phyloP scores from a whole-genome alignment of 1,140 invertebrate species.

The Drosophila mayri region DNA sequence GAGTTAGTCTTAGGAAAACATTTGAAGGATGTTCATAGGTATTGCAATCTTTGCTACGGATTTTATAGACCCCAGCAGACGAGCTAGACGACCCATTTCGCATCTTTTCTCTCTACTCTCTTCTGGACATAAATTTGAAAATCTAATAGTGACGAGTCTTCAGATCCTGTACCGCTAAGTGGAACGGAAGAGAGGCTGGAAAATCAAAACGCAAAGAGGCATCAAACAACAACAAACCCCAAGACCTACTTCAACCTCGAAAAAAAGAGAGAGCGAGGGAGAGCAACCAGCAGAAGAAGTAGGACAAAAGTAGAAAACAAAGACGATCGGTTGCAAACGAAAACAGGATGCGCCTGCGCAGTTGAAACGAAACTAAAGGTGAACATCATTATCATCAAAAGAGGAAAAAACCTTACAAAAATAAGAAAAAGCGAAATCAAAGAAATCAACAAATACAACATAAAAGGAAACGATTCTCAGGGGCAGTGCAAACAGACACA shows the following conservation, averaged over 20 bases:
- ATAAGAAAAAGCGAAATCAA: conserved; percentile 75
- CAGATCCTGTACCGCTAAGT: conserved; percentile 50
- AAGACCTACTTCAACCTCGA: conserved; percentile 55
- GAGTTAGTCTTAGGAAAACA: not conserved
- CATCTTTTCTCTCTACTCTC: conserved; percentile 6
- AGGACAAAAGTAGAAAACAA: conserved; percentile 63
- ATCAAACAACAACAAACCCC: conserved; percentile 23
- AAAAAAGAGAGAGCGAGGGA: conserved; percentile 12
- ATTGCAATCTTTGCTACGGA: not conserved
- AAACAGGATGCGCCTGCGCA: conserved; percentile 77
- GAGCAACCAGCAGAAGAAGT: conserved; percentile 23
- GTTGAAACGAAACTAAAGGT: conserved; percentile 68
- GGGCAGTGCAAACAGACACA: conserved; percentile 49
- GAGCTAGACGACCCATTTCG: conserved; percentile 53
- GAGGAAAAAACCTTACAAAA: conserved; percentile 22
- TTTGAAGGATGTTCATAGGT: not conserved
- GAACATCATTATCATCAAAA: conserved; percentile 67
- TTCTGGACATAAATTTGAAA: conserved; percentile 45
- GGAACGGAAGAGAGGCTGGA: conserved; percentile 61
- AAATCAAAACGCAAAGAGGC: conserved; percentile 41
- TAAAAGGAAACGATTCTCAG: conserved; percentile 76
- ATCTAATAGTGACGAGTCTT: conserved; percentile 56
- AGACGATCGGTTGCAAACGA: conserved; percentile 50
- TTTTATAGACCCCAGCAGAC: not conserved
- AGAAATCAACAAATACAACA: conserved; percentile 79